Conservation (phyloP, 1,140 invertebrate genomes). For the Cydia strobilella region DNA sequence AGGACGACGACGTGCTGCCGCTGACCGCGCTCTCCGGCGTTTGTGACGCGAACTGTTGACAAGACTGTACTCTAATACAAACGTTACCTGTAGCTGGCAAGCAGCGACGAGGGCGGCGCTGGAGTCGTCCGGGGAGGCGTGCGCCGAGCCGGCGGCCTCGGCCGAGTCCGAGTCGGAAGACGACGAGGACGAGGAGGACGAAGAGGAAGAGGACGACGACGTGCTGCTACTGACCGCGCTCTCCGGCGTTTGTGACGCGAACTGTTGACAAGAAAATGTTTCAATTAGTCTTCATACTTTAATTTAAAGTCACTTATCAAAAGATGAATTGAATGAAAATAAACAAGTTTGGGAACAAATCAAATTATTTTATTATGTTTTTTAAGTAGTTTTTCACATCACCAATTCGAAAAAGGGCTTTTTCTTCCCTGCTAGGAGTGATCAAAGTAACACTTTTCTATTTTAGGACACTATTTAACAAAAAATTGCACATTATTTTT, state of each 20-base stretch:
- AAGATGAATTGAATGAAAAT: too few relatives aligned
- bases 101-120: constrained; percentile 73
- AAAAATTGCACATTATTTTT: too few relatives aligned
- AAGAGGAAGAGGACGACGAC: constrained; percentile 62
- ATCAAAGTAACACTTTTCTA: too few relatives aligned
- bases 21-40: constrained; percentile 60
- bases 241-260: constrained; percentile 61
- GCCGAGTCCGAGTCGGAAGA: constrained; percentile 75
- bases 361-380: too few relatives aligned
- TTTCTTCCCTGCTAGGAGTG: too few relatives aligned
- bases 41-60: constrained; percentile 63
- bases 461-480: too few relatives aligned
- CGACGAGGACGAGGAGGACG: constrained; percentile 65
- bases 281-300: constrained; percentile 3
- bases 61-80: not conserved
- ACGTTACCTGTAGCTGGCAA: constrained; percentile 65
- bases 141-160: constrained; percentile 66
- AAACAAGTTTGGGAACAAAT: too few relatives aligned
- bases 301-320: too few relatives aligned
- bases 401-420: too few relatives aligned
- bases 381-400: too few relatives aligned
- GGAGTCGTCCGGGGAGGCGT: constrained; percentile 69
- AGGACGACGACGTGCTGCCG: constrained; percentile 66
- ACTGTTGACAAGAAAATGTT: constrained; percentile 49
- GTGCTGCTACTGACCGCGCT: constrained; percentile 65